A percentile compares a stretch with the other conserved stretches of the same genome.
Evolutionary conservation across 2,113 vertebrate species (phyloP).

Genomic region (Bufo gargarizans): DNA sequence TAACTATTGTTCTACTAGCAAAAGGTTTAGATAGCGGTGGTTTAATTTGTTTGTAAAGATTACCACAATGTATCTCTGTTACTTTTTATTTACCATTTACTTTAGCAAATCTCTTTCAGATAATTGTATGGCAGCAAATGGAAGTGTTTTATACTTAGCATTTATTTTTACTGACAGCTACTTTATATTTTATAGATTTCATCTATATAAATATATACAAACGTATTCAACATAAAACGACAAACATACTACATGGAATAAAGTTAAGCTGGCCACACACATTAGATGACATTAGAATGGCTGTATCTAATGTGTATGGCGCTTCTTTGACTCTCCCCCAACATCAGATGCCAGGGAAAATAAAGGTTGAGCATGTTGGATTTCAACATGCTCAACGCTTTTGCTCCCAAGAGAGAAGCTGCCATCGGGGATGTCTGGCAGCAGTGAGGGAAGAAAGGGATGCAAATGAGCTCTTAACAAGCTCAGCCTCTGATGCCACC

Average conservation of each 20-base stretch:
- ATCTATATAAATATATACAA: neutral
- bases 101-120: neutral
- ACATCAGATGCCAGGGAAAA: too few species aligned
- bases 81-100: constrained; percentile 17
- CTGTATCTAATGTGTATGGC: too few species aligned
- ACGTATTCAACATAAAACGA: neutral
- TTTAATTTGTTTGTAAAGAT: constrained; percentile 35
- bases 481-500: too few species aligned
- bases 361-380: too few species aligned
- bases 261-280: too few species aligned
- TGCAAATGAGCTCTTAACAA: too few species aligned
- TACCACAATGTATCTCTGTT: neutral
- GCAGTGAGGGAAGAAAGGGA: too few species aligned
- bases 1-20: constrained; percentile 15
- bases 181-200: neutral
- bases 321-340: too few species aligned
- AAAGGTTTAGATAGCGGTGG: constrained; percentile 2
- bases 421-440: too few species aligned
- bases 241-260: neutral
- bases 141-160: neutral
- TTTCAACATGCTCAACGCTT: too few species aligned
- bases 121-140: constrained; percentile 1
- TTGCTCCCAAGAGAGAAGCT: too few species aligned
- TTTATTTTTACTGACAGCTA: neutral
- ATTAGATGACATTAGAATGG: too few species aligned